Conservation (phyloP, 2,797 vertebrate genomes). For the Anisognathus igniventris region DNA sequence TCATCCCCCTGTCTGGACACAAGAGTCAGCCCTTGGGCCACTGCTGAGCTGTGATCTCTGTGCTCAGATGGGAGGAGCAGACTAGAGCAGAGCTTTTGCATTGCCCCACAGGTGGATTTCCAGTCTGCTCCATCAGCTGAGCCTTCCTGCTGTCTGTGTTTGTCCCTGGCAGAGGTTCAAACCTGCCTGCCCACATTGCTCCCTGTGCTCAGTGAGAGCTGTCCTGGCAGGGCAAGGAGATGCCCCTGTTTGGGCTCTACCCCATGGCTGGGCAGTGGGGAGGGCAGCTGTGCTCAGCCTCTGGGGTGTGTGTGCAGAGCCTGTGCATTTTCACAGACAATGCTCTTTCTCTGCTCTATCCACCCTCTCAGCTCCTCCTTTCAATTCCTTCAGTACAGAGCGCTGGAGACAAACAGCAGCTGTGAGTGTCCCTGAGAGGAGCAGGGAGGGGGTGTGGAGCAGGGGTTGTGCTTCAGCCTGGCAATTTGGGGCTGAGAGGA, state of each 20-base stretch:
- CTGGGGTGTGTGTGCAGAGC: not conserved
- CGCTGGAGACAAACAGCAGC: not conserved
- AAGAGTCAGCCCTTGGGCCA: not conserved
- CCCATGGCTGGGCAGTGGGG: not conserved
- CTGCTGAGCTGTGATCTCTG: not conserved
- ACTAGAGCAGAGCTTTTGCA: not conserved
- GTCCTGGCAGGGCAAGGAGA: not conserved
- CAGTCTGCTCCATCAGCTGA: not conserved
- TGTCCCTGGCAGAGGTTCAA: not conserved
- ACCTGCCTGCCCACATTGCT: accelerated
- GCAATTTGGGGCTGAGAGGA: not conserved
- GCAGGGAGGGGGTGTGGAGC: no score
- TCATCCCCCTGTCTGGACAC: not conserved
- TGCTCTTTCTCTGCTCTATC: not conserved
- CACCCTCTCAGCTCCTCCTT: not conserved
- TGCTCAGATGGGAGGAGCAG: not conserved
- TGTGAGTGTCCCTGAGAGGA: not conserved
- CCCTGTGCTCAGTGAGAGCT: not conserved
- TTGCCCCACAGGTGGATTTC: not conserved
- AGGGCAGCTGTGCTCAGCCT: not conserved
- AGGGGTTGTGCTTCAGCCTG: no score
- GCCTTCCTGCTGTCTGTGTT: not conserved
- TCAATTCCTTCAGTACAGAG: not conserved
- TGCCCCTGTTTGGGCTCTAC: accelerated
- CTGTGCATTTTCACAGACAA: not conserved